Percentiles rank a stretch among this genome's conserved stretches.
Conservation (phyloP, 1,140 invertebrate species). For the Tenebrio molitor region DNA sequence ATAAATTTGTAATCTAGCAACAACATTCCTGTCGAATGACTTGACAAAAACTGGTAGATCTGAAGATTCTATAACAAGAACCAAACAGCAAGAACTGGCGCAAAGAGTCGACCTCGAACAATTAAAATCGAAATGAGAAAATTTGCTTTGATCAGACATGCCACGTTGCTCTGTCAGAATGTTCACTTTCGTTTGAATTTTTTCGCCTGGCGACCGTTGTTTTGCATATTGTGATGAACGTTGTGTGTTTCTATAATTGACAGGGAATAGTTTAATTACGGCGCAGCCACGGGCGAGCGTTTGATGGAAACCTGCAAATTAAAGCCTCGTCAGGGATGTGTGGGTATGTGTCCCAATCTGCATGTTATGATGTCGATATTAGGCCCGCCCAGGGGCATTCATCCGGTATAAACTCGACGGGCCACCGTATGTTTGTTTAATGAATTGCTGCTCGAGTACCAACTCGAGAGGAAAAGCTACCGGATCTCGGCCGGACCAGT, state of each 20-base stretch:
- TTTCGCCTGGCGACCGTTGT: no score
- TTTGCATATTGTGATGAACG: slow-evolving; percentile 20
- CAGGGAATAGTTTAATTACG: slow-evolving; percentile 48
- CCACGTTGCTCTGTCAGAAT: no score
- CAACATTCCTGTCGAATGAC: no score
- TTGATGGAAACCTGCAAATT: slow-evolving; percentile 52
- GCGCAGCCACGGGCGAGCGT: slow-evolving; percentile 39
- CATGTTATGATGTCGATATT: slow-evolving; percentile 50
- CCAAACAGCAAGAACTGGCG: no score
- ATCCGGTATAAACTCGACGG: slow-evolving; percentile 28
- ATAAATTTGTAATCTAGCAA: no score
- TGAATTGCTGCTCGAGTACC: slow-evolving; percentile 13
- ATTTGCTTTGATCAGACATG: no score
- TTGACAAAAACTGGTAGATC: no score
- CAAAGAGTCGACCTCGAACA: no score
- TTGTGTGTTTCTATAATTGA: slow-evolving; percentile 29
- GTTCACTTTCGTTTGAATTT: no score
- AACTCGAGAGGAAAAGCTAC: slow-evolving; percentile 25
- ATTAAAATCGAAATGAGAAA: no score
- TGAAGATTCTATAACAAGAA: no score
- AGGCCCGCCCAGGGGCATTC: slow-evolving; percentile 20
- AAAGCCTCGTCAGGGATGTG: slow-evolving; percentile 47
- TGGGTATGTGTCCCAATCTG: slow-evolving; percentile 50
- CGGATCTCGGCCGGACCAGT: not conserved
- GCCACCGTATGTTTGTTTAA: slow-evolving; percentile 38